These are phyloP conservation scores for Pocota personata DNA, from an alignment of 2,888 invertebrate species.

Conservation along the genomic window DNA sequence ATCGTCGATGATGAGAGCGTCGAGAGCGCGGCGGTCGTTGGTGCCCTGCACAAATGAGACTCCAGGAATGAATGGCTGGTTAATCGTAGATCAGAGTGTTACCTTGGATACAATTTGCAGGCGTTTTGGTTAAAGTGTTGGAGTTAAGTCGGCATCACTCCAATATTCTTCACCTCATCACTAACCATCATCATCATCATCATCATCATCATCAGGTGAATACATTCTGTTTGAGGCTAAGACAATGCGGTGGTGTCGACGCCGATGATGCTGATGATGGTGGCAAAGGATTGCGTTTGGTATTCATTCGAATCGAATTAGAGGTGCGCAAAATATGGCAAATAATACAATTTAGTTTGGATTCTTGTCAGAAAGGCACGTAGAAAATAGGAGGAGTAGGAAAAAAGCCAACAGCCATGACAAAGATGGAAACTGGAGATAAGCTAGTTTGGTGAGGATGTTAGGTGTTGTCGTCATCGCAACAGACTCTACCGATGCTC, in stretches of 20 bases:
- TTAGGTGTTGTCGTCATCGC: not conserved
- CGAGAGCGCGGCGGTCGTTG: not conserved
- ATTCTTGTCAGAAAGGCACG: not conserved
- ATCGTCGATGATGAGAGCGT: slow-evolving; percentile 39
- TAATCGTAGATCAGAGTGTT: slow-evolving; percentile 67
- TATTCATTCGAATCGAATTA: slow-evolving; percentile 73
- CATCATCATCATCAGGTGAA: slow-evolving; percentile 39
- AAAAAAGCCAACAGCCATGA: slow-evolving; percentile 46
- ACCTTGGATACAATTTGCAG: slow-evolving; percentile 66
- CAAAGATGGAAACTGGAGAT: slow-evolving; percentile 54
- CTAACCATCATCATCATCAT: slow-evolving; percentile 30
- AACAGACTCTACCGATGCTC: not conserved
- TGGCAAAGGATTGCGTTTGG: slow-evolving; percentile 50
- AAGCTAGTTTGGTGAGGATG: not conserved
- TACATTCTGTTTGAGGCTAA: slow-evolving; percentile 18
- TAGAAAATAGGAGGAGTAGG: not conserved
- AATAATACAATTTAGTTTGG: slow-evolving; percentile 63
- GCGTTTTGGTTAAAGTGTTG: slow-evolving; percentile 46
- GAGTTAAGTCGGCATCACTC: slow-evolving; percentile 41
- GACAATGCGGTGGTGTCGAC: slow-evolving; percentile 42
- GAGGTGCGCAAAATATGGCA: slow-evolving; percentile 71
- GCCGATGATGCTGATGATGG: slow-evolving; percentile 33
- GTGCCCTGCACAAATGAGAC: slow-evolving; percentile 1
- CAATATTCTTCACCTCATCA: slow-evolving; percentile 35
- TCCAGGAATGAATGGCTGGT: slow-evolving; percentile 54